Base-by-base conservation (phyloP, 2,797 vertebrate genomes). In the Brachyrhaphis roseni region DNA sequence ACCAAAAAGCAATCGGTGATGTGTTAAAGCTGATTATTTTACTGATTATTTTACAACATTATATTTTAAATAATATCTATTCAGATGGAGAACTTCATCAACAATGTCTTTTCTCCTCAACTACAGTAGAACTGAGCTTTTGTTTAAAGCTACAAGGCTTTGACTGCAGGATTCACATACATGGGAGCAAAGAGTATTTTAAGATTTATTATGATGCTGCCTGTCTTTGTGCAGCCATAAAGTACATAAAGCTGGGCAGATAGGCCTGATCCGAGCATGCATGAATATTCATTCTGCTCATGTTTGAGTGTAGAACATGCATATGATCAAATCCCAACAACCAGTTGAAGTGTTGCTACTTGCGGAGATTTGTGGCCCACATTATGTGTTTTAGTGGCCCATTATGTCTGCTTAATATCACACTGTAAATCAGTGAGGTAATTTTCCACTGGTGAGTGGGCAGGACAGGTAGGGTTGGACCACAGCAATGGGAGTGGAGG, bases 331-430 rank as follows among this genome's bases (percentile, higher is more conserved):
- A 93, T 68, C 83, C 80, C 87, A 93, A 87, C 82, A 87, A 82
- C 85, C 77, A 87, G 90, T 90, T 84, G 92, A 91, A 91, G 77
- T 68, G 78, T 85, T 66, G 46, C 84, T 88, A 74, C 75, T 86
- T 81, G 76, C 75, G 41, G 53, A 90, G 93, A 94, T 94, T 94
- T 94, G 92, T 90, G 84, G 87, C 78, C 82, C 79, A 87, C 92
- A 93, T 93, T 92, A 95, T 90, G 86, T 84, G 86, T 85, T 89
- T 90, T 93, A 92, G 86, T 89, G 86, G 88, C 72, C 89, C 89
- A 93, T 95, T 93, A 93, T 92, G 89, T 88, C 81, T 77, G 74
- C 78, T 83, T 94, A 94, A 93, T 90, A 92, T 91, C 90, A 90
- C 85, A 86, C 79, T 78, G 90, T 94, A 95, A 95, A 95, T 94